Evolutionary conservation across 2,797 vertebrate species (phyloP).

Genomic region (Macropus fuliginosus): DNA sequence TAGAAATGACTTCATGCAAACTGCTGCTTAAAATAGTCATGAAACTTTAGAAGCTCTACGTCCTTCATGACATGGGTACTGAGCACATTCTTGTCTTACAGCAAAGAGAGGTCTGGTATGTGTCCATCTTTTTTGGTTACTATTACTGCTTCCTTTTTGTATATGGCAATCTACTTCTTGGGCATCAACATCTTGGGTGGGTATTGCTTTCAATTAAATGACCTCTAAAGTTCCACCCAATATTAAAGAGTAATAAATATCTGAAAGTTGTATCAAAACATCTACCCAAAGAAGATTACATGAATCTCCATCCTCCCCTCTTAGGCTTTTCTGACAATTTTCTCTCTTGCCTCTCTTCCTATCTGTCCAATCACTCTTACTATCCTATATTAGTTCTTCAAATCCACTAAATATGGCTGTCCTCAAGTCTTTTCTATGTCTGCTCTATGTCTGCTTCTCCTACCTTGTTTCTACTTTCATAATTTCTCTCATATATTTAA

Average conservation of each 20-base stretch:
- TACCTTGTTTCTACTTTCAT: too few species aligned
- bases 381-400: too few species aligned
- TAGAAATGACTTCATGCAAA: constrained; percentile 98
- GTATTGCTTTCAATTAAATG: not conserved
- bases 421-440: too few species aligned
- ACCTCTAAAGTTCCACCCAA: not conserved
- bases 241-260: not conserved
- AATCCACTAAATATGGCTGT: too few species aligned
- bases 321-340: too few species aligned
- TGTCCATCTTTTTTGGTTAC: constrained; percentile 97
- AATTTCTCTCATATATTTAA: too few species aligned
- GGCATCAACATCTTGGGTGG: not conserved
- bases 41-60: constrained; percentile 95
- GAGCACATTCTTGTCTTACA: constrained; percentile 95
- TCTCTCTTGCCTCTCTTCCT: too few species aligned
- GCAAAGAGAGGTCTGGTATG: constrained; percentile 93
- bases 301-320: not conserved
- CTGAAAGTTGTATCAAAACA: not conserved
- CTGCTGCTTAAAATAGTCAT: constrained; percentile 96
- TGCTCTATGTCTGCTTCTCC: too few species aligned
- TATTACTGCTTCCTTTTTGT: constrained; percentile 81
- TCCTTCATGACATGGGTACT: constrained; percentile 98
- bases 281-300: not conserved
- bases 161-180: not conserved
- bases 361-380: too few species aligned